These are phyloP conservation scores for Coracopsis vasa DNA, from an alignment of 2,113 vertebrate species.

Conservation along the genomic window DNA sequence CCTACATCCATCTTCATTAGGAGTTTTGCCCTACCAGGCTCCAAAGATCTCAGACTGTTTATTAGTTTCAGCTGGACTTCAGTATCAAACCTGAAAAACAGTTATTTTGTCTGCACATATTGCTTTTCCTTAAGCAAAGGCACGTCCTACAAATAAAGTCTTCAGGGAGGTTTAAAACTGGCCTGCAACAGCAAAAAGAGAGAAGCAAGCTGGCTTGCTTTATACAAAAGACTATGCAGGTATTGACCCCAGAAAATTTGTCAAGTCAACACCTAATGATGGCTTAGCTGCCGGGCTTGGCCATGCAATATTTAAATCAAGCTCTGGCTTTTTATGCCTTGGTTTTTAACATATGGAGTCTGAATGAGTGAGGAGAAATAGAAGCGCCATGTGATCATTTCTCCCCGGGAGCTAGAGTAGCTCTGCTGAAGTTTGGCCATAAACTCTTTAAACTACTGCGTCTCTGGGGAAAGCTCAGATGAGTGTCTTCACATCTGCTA, in stretches of 20 bases:
- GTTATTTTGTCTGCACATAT: constrained; percentile 26
- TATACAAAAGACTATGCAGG: neutral
- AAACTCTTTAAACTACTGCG: neutral
- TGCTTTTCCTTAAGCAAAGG: neutral
- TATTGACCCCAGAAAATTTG: constrained; percentile 47
- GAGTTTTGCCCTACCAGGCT: neutral
- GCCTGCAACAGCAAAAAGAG: neutral
- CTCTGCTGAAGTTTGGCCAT: neutral
- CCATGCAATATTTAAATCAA: neutral
- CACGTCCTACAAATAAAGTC: constrained; percentile 37
- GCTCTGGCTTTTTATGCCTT: neutral
- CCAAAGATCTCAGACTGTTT: neutral
- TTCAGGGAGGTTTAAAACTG: constrained; percentile 36
- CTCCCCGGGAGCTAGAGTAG: neutral
- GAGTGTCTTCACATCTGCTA: neutral
- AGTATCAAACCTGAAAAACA: neutral
- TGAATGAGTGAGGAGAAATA: neutral
- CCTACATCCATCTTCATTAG: neutral
- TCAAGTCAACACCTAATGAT: constrained; percentile 55
- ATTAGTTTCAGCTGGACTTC: constrained; percentile 44
- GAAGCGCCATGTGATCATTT: neutral
- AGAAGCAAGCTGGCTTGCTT: constrained; percentile 35
- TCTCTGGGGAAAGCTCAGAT: neutral
- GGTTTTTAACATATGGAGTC: neutral
- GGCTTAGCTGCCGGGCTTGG: constrained; percentile 27